Evolutionary conservation across 2,797 vertebrate genomes (phyloP).

Genomic region (Ctenopoma kingsleyae): DNA sequence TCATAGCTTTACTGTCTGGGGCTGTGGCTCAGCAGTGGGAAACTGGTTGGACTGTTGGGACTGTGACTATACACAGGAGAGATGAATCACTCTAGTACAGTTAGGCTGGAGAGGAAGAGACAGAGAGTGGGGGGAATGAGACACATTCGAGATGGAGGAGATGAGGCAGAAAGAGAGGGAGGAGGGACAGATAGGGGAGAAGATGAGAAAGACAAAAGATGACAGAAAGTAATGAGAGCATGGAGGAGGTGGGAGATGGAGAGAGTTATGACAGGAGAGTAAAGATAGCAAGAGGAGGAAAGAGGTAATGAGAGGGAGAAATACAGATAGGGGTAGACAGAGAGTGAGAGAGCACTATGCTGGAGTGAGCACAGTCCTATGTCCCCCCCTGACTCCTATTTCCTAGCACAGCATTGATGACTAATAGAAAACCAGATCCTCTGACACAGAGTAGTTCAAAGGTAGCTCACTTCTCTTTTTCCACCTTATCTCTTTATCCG

Average conservation of each 20-base stretch:
- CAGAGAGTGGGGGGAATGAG: slow-evolving; percentile 36
- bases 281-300: slow-evolving; percentile 37
- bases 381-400: slow-evolving; percentile 55
- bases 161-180: slow-evolving; percentile 41
- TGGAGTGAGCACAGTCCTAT: slow-evolving; percentile 27
- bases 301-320: slow-evolving; percentile 37
- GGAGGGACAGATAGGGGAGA: slow-evolving; percentile 22
- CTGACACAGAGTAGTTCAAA: slow-evolving; percentile 59
- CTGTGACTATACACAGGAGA: slow-evolving; percentile 25
- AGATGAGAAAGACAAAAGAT: slow-evolving; percentile 47
- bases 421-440: slow-evolving; percentile 63
- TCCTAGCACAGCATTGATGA: slow-evolving; percentile 43
- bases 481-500: slow-evolving; percentile 47
- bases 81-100: slow-evolving; percentile 36
- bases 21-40: slow-evolving; percentile 20
- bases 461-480: slow-evolving; percentile 44
- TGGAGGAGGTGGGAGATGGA: slow-evolving; percentile 13
- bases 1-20: slow-evolving; percentile 39
- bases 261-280: slow-evolving; percentile 39
- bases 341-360: slow-evolving; percentile 10
- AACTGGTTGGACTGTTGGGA: slow-evolving; percentile 25
- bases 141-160: slow-evolving; percentile 24
- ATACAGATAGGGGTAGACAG: slow-evolving; percentile 13
- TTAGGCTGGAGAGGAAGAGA: slow-evolving; percentile 27
- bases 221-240: slow-evolving; percentile 52